Conservation (phyloP, 2,113 vertebrate species). For the Podarcis cretensis region DNA sequence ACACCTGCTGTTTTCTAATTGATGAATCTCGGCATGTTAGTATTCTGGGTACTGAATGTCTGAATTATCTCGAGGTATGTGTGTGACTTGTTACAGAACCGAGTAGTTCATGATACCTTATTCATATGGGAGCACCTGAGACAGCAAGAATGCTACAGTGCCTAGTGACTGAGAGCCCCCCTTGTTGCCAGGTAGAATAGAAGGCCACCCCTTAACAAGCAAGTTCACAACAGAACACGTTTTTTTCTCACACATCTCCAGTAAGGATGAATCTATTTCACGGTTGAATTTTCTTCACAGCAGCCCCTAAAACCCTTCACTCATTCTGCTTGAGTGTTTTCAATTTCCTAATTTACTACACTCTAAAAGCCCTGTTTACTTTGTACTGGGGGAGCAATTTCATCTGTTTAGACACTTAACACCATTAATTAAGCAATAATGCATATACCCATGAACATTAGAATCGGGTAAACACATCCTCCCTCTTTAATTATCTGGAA, state of each 20-base stretch:
- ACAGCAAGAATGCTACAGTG: conserved; percentile 25
- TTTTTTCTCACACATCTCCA: neutral
- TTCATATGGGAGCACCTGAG: conserved; percentile 37
- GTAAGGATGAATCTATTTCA: conserved; percentile 22
- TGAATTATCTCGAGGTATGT: conserved; percentile 28
- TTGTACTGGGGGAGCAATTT: conserved; percentile 33
- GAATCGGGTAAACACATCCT: conserved; percentile 51
- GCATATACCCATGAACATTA: conserved; percentile 38
- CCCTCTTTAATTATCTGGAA: conserved; percentile 64
- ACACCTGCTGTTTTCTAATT: neutral
- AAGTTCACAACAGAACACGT: neutral
- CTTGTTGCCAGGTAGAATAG: conserved; percentile 37
- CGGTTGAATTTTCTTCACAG: conserved; percentile 15
- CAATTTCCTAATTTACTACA: conserved; percentile 46
- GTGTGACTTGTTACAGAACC: conserved; percentile 32
- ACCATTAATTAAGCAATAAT: conserved; percentile 68
- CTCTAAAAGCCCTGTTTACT: conserved; percentile 58
- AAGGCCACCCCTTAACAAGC: neutral
- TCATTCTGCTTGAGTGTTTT: conserved; percentile 38
- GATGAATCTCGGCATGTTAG: neutral
- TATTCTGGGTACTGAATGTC: neutral
- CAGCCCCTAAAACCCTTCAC: conserved; percentile 26
- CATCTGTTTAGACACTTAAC: conserved; percentile 53
- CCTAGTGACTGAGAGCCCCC: neutral
- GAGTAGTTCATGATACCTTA: conserved; percentile 33